phyloP scores from a whole-genome alignment of 1,140 invertebrate genomes.

The Eueides isabella region DNA sequence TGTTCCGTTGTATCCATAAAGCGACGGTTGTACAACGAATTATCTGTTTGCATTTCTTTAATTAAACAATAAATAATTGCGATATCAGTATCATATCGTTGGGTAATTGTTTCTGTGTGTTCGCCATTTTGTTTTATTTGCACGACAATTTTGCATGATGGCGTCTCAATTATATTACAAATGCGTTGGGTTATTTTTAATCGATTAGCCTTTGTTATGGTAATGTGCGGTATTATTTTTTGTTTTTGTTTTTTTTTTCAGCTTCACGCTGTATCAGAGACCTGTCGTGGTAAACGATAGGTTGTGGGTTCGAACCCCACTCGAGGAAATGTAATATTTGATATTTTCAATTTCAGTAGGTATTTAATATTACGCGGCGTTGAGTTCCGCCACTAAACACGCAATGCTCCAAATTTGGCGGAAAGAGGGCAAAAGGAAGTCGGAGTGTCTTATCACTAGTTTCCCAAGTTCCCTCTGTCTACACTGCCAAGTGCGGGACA shows the following conservation, averaged over 20 bases:
- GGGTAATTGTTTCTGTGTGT: neutral
- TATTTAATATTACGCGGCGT: too few species aligned
- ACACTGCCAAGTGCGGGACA: too few species aligned
- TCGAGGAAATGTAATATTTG: too few species aligned
- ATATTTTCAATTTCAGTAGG: too few species aligned
- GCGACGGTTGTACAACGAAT: neutral
- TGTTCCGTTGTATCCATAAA: neutral
- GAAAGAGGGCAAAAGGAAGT: too few species aligned
- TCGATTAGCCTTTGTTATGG: neutral
- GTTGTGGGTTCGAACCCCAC: too few species aligned
- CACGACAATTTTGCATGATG: neutral
- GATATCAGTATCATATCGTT: conserved; percentile 3
- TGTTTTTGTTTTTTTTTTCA: neutral
- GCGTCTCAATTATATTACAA: neutral
- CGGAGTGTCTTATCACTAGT: too few species aligned
- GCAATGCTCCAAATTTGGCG: too few species aligned
- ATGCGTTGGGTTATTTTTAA: neutral
- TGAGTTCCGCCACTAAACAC: too few species aligned
- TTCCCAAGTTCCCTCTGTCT: too few species aligned
- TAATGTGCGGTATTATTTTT: neutral
- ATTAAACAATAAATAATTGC: conserved; percentile 12
- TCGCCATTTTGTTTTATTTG: neutral
- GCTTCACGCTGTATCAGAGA: too few species aligned
- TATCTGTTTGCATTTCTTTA: neutral
- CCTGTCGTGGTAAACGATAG: too few species aligned